Percentiles rank a stretch among this genome's conserved stretches.
Evolutionary conservation across 2,797 vertebrate genomes (phyloP).

Genomic region (Phalanger gymnotis): DNA sequence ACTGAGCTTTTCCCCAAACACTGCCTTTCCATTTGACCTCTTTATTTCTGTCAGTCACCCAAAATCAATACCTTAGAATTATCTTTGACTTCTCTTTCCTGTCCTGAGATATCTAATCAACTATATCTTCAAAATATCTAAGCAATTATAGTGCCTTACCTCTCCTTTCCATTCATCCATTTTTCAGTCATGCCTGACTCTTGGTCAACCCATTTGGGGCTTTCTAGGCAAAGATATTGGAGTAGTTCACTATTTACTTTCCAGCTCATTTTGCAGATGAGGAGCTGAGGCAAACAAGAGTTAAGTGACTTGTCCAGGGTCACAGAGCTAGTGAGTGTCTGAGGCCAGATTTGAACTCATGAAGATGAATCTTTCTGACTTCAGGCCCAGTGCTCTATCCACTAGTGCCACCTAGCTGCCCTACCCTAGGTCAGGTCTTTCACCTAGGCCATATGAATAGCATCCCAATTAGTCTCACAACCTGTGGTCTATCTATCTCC

Average conservation of each 20-base stretch:
- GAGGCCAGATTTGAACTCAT: neutral
- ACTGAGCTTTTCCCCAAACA: neutral
- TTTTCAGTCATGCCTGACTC: neutral
- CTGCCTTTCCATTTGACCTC: neutral
- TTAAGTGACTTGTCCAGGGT: neutral
- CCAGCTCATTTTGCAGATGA: neutral
- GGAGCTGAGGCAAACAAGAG: neutral
- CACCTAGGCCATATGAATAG: neutral
- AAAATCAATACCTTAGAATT: neutral
- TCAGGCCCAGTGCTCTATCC: neutral
- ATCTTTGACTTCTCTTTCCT: neutral
- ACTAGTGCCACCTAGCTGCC: neutral
- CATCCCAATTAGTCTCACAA: neutral
- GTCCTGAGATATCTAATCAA: neutral
- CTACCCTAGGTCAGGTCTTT: neutral
- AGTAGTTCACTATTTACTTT: neutral
- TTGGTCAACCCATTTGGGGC: neutral
- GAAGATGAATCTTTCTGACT: neutral
- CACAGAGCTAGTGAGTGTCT: neutral
- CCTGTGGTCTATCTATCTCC: neutral
- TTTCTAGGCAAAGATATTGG: neutral
- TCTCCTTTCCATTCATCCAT: neutral
- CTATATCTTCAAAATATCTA: neutral
- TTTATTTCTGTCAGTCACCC: neutral
- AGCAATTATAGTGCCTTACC: neutral